Percentiles rank a stretch among this genome's conserved stretches.
phyloP scores from a whole-genome alignment of 2,888 invertebrate species.

The Drosophila quinaria region DNA sequence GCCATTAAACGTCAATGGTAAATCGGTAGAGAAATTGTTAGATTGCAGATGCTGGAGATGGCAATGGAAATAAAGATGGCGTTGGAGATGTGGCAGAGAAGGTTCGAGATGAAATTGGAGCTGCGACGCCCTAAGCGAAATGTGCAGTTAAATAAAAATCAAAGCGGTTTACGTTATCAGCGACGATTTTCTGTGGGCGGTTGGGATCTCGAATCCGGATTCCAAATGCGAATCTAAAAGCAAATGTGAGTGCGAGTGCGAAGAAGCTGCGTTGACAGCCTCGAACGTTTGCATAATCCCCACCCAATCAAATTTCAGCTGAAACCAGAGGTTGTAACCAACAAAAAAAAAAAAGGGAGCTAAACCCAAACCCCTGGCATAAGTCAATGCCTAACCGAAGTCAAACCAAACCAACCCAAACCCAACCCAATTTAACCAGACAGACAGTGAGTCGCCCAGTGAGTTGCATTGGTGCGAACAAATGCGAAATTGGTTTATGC shows the following conservation, averaged over 20 bases:
- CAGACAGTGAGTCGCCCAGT: not conserved
- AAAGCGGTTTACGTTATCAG: slow-evolving; percentile 80
- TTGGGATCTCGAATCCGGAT: slow-evolving; percentile 13
- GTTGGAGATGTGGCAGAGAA: slow-evolving; percentile 32
- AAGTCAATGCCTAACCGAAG: slow-evolving; percentile 19
- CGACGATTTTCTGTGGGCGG: slow-evolving; percentile 52
- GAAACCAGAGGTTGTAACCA: slow-evolving; percentile 13
- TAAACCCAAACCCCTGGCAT: slow-evolving; percentile 1
- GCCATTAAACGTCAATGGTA: slow-evolving; percentile 76
- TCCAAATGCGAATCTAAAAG: slow-evolving; percentile 19
- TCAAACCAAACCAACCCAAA: slow-evolving; percentile 8
- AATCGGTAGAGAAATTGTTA: slow-evolving; percentile 54
- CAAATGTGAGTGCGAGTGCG: slow-evolving; percentile 38
- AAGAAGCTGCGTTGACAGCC: slow-evolving; percentile 75
- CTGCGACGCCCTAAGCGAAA: slow-evolving; percentile 63
- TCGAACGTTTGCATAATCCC: slow-evolving; percentile 62
- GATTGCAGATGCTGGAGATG: slow-evolving; percentile 28
- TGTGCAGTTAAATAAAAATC: slow-evolving; percentile 81
- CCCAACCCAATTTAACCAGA: not conserved
- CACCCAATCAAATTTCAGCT: slow-evolving; percentile 28
- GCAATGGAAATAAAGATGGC: slow-evolving; percentile 23
- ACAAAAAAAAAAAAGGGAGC: not conserved
- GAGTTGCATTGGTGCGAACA: slow-evolving; percentile 69
- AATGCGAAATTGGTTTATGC: slow-evolving; percentile 81
- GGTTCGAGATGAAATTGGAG: slow-evolving; percentile 39